These are phyloP conservation scores for Myotis myotis DNA, from an alignment of 2,797 vertebrate species.

Conservation along the genomic window DNA sequence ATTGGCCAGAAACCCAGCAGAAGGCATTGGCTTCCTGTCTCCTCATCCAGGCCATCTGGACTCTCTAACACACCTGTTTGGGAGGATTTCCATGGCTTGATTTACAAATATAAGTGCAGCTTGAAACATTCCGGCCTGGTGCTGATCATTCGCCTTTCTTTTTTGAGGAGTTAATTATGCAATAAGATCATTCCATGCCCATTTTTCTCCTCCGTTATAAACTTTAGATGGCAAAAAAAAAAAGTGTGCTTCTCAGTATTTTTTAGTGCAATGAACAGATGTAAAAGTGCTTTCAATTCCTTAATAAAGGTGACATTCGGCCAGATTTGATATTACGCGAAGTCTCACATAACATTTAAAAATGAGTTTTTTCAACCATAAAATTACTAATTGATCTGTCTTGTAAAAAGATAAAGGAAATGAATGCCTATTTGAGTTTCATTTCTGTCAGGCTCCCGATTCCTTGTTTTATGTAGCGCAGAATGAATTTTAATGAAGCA, in stretches of 20 bases:
- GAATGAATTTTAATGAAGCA: slow-evolving; percentile 83
- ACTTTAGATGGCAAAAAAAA: slow-evolving; percentile 11
- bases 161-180: slow-evolving; percentile 59
- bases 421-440: slow-evolving; percentile 80
- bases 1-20: slow-evolving; percentile 63
- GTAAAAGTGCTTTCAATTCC: slow-evolving; percentile 71
- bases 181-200: slow-evolving; percentile 23
- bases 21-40: slow-evolving; percentile 68
- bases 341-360: slow-evolving; percentile 79
- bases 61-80: slow-evolving; percentile 67
- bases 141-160: background rate
- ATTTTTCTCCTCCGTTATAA: slow-evolving; percentile 30
- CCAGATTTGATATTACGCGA: slow-evolving; percentile 77
- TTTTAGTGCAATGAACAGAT: slow-evolving; percentile 68
- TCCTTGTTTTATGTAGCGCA: slow-evolving; percentile 81
- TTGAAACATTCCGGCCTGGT: background rate
- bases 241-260: slow-evolving; percentile 46
- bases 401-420: slow-evolving; percentile 86
- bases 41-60: slow-evolving; percentile 72
- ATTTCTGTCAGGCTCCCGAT: slow-evolving; percentile 81
- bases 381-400: slow-evolving; percentile 86
- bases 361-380: slow-evolving; percentile 84
- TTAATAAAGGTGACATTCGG: slow-evolving; percentile 81
- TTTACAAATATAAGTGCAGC: slow-evolving; percentile 58
- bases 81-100: slow-evolving; percentile 35